Base-by-base conservation (phyloP, 2,113 vertebrate species). In the Petroica traversi region DNA sequence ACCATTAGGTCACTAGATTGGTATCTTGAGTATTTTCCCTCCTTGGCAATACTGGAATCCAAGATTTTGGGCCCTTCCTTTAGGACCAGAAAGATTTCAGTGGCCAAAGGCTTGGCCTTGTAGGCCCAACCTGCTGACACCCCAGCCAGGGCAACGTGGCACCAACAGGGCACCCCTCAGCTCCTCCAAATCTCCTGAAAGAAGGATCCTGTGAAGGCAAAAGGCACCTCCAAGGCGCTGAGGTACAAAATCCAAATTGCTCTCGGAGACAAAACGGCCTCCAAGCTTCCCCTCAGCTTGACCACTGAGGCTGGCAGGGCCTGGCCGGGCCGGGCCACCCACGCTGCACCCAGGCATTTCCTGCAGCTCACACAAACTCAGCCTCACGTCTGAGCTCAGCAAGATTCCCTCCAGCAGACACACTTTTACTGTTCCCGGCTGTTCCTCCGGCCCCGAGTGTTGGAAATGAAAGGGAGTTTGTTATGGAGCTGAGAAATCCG, bases 391-490 rank as follows among this genome's bases (percentile, higher is more conserved):
- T 66, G 85, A 95, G 84, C 86, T 93, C 94, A 92, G 94, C 80
- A 88, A 92, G 90, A 95, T 85, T 74, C 91, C 84, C 92, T 94
- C 85, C 86, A 94, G 92, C 11, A 96, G 92, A 95, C 88, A 93
- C 64, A 67, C 88, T 95, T 92, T 92, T 63, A 86, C 93, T 64
- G 75, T 48, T 87, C 46, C 67, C 69, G 93, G 45, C 95, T 76
- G 85, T 4, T 68, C 38, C 79, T 89, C n/a, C 8, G 3, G 71
- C 25, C 49, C 75, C 3, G 52, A 63, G 83, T 6, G 76, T 51
- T 74, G 58, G 89, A 84, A 95, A 90, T 88, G 91, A 94, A 95
- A 94, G 75, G 43, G 68, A 91, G 77, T 74, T 89, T 96, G 94
- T 95, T 89, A 91, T 63, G 88, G 93, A 95, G 85, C 94, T 89